Conservation (phyloP, 2,113 vertebrate species). For the Brachypteracias leptosomus region DNA sequence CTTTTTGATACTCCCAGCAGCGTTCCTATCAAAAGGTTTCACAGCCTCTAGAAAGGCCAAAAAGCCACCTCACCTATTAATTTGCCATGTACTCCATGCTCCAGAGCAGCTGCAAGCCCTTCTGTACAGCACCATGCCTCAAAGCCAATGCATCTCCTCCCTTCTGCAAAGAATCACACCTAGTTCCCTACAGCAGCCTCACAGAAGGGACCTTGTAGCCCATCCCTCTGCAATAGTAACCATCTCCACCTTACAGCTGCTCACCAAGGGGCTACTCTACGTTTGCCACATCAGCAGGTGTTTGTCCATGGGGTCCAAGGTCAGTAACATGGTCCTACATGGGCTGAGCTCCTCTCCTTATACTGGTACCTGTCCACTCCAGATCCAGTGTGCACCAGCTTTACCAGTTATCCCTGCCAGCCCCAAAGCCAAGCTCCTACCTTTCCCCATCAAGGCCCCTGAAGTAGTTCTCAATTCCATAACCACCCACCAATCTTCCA, state of each 20-base stretch:
- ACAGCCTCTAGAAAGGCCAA: not conserved
- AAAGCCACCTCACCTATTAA: not conserved
- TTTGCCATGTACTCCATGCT: not conserved
- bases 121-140: not conserved
- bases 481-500: not conserved
- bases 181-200: not conserved
- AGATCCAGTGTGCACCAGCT: not conserved
- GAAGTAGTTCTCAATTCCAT: not conserved
- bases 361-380: no score
- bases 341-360: not conserved
- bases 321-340: not conserved
- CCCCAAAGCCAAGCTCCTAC: not conserved
- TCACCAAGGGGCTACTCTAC: not conserved
- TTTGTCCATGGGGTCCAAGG: accelerated
- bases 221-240: no score
- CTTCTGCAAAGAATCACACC: not conserved
- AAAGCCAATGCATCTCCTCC: not conserved
- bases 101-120: not conserved
- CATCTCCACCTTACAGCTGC: not conserved
- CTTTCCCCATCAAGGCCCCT: not conserved
- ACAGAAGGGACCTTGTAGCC: not conserved
- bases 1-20: not conserved
- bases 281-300: not conserved
- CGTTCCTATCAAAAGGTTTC: not conserved
- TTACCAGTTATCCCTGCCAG: not conserved